These are phyloP conservation scores for Hypselothyrea guttata DNA, from an alignment of 2,888 invertebrate genomes.

Conservation along the genomic window DNA sequence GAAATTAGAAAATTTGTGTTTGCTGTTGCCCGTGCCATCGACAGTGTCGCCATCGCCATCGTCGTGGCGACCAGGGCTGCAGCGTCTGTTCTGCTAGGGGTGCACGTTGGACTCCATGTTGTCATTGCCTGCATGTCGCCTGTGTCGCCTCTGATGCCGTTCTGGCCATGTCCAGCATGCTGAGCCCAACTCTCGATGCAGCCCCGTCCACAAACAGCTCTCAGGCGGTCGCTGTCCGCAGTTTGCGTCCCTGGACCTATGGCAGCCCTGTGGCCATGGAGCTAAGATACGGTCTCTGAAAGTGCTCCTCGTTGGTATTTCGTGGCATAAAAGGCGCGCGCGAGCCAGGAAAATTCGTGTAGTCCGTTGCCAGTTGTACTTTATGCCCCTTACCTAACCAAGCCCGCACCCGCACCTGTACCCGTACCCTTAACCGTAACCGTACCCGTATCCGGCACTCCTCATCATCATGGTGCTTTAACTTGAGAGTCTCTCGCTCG, in stretches of 20 bases:
- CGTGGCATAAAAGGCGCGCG: conserved; percentile 47
- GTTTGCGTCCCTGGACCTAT: conserved; percentile 11
- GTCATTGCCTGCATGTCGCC: conserved; percentile 25
- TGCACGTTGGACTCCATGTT: conserved; percentile 32
- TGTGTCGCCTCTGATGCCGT: conserved; percentile 49
- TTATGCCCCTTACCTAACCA: conserved; percentile 13
- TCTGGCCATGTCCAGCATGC: conserved; percentile 44
- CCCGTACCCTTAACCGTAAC: conserved; percentile 26
- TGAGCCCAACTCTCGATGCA: conserved; percentile 13
- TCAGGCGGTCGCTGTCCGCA: conserved; percentile 16
- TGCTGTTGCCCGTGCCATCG: conserved; percentile 33
- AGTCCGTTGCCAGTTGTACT: conserved; percentile 41
- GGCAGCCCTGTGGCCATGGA: conserved; percentile 50
- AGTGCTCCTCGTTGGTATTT: conserved; percentile 47
- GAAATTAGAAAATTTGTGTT: conserved; percentile 55
- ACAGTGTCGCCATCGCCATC: conserved; percentile 12
- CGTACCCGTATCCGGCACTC: conserved; percentile 20
- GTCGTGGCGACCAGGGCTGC: conserved; percentile 48
- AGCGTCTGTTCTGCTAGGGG: conserved; percentile 54
- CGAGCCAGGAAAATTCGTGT: conserved; percentile 45
- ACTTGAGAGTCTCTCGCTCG: conserved; percentile 42
- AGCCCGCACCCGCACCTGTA: too few relatives aligned
- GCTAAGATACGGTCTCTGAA: conserved; percentile 48
- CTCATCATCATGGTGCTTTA: conserved; percentile 61
- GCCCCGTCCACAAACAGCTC: not conserved